Conservation (phyloP, 2,888 invertebrate species). For the Sinodicranocentrus sp. region DNA sequence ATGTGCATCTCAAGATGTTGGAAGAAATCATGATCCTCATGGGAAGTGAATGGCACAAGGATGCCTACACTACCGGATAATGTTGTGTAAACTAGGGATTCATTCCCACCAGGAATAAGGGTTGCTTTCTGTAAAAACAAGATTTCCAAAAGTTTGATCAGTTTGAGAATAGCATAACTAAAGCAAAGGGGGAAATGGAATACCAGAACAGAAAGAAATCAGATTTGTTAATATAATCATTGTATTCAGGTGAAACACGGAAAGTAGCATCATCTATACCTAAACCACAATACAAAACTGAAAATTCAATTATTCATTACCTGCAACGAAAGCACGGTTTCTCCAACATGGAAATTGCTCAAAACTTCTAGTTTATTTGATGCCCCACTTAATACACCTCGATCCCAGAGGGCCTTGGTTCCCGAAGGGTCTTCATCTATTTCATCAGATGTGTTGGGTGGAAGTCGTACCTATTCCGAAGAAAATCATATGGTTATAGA, state of each 20-base stretch:
- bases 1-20: conserved; percentile 99
- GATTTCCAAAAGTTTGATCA: no score
- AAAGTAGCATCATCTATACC: conserved; percentile 71
- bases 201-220: conserved; percentile 50
- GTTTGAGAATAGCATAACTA: no score
- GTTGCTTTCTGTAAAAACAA: conserved; percentile 85
- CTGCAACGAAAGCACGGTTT: conserved; percentile 96
- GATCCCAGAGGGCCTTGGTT: conserved; percentile 96
- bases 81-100: conserved; percentile 97
- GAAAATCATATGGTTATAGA: no score
- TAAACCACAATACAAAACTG: neutral
- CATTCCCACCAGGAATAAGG: conserved; percentile 97
- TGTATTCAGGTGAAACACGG: conserved; percentile 76
- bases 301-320: conserved; percentile 71
- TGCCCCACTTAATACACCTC: conserved; percentile 95
- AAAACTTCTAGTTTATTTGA: conserved; percentile 98
- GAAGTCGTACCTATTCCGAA: conserved; percentile 86
- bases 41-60: conserved; percentile 94
- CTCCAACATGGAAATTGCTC: conserved; percentile 96
- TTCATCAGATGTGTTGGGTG: conserved; percentile 95
- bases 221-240: conserved; percentile 75
- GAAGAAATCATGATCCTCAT: conserved; percentile 99
- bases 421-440: conserved; percentile 99
- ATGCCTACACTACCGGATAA: conserved; percentile 95
- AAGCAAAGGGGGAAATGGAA: no score